A percentile compares a stretch with the other conserved stretches of the same genome.
phyloP scores from a whole-genome alignment of 2,888 invertebrate species.

The Dromius quadrimaculatus region DNA sequence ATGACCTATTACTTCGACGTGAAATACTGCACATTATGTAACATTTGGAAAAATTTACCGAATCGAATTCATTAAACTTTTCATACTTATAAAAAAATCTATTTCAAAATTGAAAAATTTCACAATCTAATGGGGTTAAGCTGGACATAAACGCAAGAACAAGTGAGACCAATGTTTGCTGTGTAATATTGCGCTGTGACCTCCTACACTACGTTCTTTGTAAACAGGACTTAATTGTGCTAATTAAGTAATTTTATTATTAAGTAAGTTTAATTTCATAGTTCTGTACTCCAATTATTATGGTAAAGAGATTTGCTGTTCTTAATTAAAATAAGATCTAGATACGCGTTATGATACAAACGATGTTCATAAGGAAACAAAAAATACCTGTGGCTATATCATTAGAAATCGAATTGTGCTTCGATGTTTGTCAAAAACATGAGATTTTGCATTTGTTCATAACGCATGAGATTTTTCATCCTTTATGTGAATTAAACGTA shows the following conservation, averaged over 20 bases:
- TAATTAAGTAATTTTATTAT: slow-evolving; percentile 17
- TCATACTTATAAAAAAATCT: slow-evolving; percentile 20
- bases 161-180: neutral
- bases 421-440: too few relatives aligned
- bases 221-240: slow-evolving; percentile 13
- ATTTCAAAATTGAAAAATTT: slow-evolving; percentile 38
- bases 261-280: slow-evolving; percentile 1
- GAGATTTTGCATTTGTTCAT: too few relatives aligned
- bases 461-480: too few relatives aligned
- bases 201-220: slow-evolving; percentile 1
- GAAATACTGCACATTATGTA: too few relatives aligned
- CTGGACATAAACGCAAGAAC: neutral
- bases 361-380: too few relatives aligned
- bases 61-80: slow-evolving; percentile 11
- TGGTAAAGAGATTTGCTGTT: neutral
- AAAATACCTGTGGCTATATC: too few relatives aligned
- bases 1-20: too few relatives aligned
- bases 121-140: slow-evolving; percentile 4
- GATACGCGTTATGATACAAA: too few relatives aligned
- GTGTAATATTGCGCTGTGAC: neutral
- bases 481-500: too few relatives aligned
- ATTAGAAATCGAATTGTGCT: too few relatives aligned
- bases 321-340: too few relatives aligned
- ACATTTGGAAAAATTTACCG: too few relatives aligned
- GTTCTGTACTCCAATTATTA: neutral